Evolutionary conservation across 2,797 vertebrate genomes (phyloP).

Genomic region (Gallinago nigripennis): DNA sequence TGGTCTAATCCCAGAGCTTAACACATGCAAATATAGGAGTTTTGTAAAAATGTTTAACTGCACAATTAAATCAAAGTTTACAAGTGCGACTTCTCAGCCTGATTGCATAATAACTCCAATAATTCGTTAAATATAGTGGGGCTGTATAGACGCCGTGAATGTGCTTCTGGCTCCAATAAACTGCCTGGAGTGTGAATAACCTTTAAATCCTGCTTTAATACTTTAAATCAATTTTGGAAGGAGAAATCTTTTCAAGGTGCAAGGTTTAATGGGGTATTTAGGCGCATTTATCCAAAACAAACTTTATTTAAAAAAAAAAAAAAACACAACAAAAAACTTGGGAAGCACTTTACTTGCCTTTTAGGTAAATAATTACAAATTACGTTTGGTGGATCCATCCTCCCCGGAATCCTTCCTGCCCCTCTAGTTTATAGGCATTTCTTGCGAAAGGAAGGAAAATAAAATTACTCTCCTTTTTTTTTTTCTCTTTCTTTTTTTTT

Average conservation of each 20-base stretch:
- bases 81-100: slow-evolving; percentile 88
- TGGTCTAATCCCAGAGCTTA: slow-evolving; percentile 96
- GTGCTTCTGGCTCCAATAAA: slow-evolving; percentile 76
- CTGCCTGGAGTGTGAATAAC: slow-evolving; percentile 84
- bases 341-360: slow-evolving; percentile 73
- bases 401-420: neutral
- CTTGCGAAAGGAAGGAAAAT: neutral
- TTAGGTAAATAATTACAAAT: slow-evolving; percentile 73
- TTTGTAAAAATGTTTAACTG: slow-evolving; percentile 99
- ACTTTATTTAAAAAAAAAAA: slow-evolving; percentile 56
- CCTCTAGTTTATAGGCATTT: slow-evolving; percentile 64
- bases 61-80: slow-evolving; percentile 98
- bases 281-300: slow-evolving; percentile 83
- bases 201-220: slow-evolving; percentile 89
- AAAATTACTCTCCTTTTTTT: neutral
- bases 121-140: slow-evolving; percentile 88
- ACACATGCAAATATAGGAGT: slow-evolving; percentile 99
- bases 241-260: slow-evolving; percentile 79
- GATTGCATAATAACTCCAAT: slow-evolving; percentile 88
- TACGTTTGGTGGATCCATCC: slow-evolving; percentile 23
- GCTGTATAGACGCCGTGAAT: slow-evolving; percentile 79
- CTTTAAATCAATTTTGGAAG: slow-evolving; percentile 83
- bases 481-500: neutral
- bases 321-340: neutral
- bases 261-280: slow-evolving; percentile 83